These are phyloP conservation scores for Drosophila fungiperda DNA, from an alignment of 2,888 invertebrate genomes.

Conservation along the genomic window DNA sequence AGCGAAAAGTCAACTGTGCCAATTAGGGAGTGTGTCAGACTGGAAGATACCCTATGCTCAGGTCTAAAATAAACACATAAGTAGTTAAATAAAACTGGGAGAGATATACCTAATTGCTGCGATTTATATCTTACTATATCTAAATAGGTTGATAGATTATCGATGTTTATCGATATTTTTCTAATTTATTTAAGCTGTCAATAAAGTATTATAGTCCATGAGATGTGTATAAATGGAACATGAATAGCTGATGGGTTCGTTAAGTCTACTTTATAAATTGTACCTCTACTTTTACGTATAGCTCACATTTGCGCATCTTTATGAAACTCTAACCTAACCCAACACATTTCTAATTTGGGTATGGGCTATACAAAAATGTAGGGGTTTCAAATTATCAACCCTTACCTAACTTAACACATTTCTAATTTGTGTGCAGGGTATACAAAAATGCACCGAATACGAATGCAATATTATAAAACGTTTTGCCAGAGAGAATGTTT, in stretches of 20 bases:
- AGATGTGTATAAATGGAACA: neutral
- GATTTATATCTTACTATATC: neutral
- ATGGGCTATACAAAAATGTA: too few species aligned
- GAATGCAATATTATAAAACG: constrained; percentile 42
- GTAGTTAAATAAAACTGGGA: neutral
- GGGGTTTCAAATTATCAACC: neutral
- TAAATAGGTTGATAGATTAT: neutral
- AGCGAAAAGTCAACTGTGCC: constrained; percentile 2
- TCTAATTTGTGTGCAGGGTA: neutral
- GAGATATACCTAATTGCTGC: neutral
- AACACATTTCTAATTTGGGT: neutral
- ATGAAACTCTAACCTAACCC: neutral
- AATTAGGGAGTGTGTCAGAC: neutral
- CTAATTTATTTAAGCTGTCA: neutral
- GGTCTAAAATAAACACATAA: neutral
- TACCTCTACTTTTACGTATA: neutral
- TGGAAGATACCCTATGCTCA: neutral
- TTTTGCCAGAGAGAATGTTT: constrained; percentile 32
- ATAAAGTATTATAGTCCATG: neutral
- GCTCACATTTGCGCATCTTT: neutral
- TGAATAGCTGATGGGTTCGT: neutral
- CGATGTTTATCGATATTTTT: neutral
- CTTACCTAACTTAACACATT: neutral
- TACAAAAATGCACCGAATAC: constrained; percentile 23
- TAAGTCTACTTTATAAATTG: neutral